These are phyloP conservation scores for Leiothrix lutea DNA, from an alignment of 2,113 vertebrate genomes.

Conservation along the genomic window DNA sequence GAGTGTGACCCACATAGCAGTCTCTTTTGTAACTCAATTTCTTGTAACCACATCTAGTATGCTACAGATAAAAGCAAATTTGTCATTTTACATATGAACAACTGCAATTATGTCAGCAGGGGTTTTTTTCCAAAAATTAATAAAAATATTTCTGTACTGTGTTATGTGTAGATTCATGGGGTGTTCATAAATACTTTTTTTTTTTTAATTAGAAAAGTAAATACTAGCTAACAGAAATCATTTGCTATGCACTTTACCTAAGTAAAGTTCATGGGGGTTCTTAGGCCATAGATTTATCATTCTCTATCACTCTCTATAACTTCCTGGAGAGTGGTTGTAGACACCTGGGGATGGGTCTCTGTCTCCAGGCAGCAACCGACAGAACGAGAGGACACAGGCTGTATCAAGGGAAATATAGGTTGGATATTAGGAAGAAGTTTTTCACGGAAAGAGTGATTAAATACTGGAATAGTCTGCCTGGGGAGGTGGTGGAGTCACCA, in stretches of 20 bases:
- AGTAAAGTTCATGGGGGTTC: not conserved
- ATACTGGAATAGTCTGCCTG: too few species aligned
- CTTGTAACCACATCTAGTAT: not conserved
- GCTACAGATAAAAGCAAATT: not conserved
- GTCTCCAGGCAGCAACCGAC: too few species aligned
- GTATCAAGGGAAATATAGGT: too few species aligned
- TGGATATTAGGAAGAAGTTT: too few species aligned
- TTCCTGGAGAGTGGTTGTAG: too few species aligned
- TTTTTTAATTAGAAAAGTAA: not conserved
- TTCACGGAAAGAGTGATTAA: too few species aligned
- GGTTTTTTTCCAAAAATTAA: not conserved
- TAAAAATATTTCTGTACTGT: not conserved
- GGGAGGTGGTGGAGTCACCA: too few species aligned
- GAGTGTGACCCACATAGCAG: rapidly evolving
- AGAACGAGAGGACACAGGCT: too few species aligned
- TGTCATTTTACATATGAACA: not conserved
- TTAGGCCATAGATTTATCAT: not conserved
- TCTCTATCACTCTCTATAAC: too few species aligned
- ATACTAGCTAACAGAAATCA: not conserved
- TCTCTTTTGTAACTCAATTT: not conserved
- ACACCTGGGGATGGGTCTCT: too few species aligned
- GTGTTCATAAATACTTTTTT: not conserved
- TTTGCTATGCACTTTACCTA: not conserved
- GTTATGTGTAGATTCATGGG: not conserved
- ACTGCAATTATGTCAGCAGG: not conserved